Conservation (phyloP, 2,797 vertebrate species). For the Mus caroli region DNA sequence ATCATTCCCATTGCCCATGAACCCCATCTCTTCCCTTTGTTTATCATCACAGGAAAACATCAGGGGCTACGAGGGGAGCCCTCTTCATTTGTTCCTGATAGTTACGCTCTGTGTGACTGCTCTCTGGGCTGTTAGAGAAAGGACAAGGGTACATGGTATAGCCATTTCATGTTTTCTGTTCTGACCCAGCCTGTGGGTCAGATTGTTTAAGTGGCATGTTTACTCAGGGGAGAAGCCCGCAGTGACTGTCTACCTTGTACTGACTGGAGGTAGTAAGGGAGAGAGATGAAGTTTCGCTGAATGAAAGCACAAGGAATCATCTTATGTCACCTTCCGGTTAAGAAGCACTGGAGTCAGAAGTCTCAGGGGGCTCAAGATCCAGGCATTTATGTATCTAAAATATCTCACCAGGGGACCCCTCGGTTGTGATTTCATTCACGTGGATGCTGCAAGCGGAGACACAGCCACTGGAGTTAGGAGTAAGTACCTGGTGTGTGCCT, state of each 20-base stretch:
- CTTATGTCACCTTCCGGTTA: conserved; percentile 65
- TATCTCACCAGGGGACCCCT: conserved; percentile 81
- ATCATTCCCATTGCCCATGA: background rate
- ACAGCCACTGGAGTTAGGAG: conserved; percentile 85
- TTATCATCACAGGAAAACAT: conserved; percentile 11
- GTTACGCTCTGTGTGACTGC: conserved; percentile 36
- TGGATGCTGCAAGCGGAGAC: conserved; percentile 83
- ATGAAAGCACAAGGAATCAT: background rate
- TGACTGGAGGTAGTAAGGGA: conserved; percentile 26
- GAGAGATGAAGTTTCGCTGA: background rate
- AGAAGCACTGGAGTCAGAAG: conserved; percentile 69
- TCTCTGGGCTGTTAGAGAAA: conserved; percentile 36
- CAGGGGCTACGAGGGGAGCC: conserved; percentile 20
- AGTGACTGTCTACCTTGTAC: background rate
- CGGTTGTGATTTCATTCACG: conserved; percentile 84
- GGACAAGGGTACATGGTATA: background rate
- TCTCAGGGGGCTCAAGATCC: conserved; percentile 74
- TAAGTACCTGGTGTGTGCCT: conserved; percentile 81
- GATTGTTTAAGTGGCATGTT: conserved; percentile 26
- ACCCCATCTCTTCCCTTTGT: conserved; percentile 51
- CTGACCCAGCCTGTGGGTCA: conserved; percentile 9
- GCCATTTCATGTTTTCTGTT: conserved; percentile 50
- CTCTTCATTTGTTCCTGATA: conserved; percentile 68
- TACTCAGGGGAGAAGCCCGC: background rate
- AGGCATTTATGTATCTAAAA: conserved; percentile 84